phyloP scores from a whole-genome alignment of 2,797 vertebrate genomes.

The Danio albolineatus region DNA sequence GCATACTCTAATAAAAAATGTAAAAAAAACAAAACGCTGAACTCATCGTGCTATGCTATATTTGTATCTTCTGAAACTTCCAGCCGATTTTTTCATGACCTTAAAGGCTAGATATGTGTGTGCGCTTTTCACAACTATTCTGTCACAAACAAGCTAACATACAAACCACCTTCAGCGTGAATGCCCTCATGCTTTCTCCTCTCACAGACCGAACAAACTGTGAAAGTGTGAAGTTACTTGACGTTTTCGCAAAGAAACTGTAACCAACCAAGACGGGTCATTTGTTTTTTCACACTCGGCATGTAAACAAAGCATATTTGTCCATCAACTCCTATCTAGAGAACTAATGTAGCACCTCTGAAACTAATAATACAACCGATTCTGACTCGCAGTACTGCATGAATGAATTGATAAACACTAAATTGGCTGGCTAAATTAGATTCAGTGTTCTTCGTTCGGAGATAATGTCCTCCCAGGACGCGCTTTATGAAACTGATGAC shows the following conservation, averaged over 20 bases:
- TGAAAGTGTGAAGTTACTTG: conserved; percentile 24
- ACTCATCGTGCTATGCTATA: no score
- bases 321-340: not conserved
- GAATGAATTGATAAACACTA: not conserved
- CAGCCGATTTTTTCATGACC: not conserved
- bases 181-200: not conserved
- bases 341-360: not conserved
- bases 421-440: conserved; percentile 29
- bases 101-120: not conserved
- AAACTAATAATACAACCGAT: not conserved
- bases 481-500: conserved; percentile 32
- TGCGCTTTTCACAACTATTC: conserved; percentile 3
- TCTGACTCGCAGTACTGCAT: conserved; percentile 11
- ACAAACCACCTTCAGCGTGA: not conserved
- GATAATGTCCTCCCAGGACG: conserved; percentile 30
- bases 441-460: conserved; percentile 7
- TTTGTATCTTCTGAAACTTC: not conserved
- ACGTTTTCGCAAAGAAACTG: not conserved
- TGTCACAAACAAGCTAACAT: conserved; percentile 11
- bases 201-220: not conserved
- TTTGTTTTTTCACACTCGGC: not conserved
- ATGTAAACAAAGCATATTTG: conserved; percentile 23
- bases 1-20: no score
- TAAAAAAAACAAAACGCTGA: no score
- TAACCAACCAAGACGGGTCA: not conserved